A percentile compares a stretch with the other conserved stretches of the same genome.
Evolutionary conservation across 1,140 invertebrate genomes (phyloP).

Genomic region (Orius insidiosus): DNA sequence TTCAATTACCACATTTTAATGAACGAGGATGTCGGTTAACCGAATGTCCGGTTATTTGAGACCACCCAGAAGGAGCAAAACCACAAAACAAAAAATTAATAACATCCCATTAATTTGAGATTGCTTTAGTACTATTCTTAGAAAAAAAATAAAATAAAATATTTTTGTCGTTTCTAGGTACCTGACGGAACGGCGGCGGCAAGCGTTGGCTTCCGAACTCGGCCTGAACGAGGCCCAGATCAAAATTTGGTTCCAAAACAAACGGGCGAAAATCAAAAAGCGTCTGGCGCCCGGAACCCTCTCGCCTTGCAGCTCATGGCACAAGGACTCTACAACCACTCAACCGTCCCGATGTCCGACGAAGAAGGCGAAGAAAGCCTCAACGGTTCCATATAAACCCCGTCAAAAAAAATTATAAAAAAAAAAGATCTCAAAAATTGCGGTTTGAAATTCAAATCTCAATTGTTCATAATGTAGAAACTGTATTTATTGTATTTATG

Average conservation of each 20-base stretch:
- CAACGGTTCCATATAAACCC: conserved; percentile 2
- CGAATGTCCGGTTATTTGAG: too few relatives aligned
- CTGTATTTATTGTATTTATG: conserved; percentile 1
- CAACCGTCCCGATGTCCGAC: conserved; percentile 64
- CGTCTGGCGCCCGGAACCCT: conserved; percentile 72
- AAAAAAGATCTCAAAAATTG: conserved; percentile 3
- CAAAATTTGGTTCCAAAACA: conserved; percentile 99
- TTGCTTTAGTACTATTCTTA: too few relatives aligned
- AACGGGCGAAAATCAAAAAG: conserved; percentile 94
- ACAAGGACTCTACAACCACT: conserved; percentile 87
- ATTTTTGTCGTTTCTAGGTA: conserved; percentile 41
- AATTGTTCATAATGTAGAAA: conserved; percentile 8
- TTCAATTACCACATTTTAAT: too few relatives aligned
- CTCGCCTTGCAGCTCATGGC: conserved; percentile 88
- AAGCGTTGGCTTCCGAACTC: conserved; percentile 78
- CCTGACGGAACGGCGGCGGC: conserved; percentile 80
- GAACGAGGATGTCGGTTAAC: too few relatives aligned
- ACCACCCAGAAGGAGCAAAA: too few relatives aligned
- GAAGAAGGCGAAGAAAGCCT: conserved; percentile 51
- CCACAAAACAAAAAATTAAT: too few relatives aligned
- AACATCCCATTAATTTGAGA: too few relatives aligned
- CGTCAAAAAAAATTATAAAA: neutral
- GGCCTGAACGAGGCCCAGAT: conserved; percentile 95
- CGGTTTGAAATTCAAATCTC: conserved; percentile 8
- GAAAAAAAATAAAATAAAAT: too few relatives aligned